Evolutionary conservation across 2,797 vertebrate species (phyloP).

Genomic region (Galago senegalensis): DNA sequence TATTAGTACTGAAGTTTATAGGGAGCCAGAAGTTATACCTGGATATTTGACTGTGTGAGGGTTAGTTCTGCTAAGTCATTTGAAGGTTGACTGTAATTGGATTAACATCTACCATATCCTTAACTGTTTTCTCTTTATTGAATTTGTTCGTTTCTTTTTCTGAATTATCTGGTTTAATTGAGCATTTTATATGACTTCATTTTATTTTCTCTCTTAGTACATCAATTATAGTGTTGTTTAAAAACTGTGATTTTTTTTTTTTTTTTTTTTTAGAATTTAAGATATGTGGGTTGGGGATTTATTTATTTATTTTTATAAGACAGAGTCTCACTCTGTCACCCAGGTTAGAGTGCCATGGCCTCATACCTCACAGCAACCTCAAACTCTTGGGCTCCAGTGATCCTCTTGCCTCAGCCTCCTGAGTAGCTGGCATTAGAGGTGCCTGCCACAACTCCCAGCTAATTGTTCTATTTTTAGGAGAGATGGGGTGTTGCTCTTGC

Average conservation of each 20-base stretch:
- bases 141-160: background rate
- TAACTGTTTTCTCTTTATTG: background rate
- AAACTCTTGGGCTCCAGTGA: no score
- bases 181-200: background rate
- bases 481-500: no score
- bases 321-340: no score
- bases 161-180: background rate
- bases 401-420: no score
- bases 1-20: background rate
- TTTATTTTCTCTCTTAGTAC: background rate
- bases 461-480: no score
- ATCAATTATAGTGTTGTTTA: background rate
- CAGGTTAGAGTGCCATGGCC: no score
- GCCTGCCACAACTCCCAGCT: no score
- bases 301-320: no score
- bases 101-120: background rate
- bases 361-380: no score
- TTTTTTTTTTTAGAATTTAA: background rate
- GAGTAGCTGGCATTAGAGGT: no score
- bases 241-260: background rate
- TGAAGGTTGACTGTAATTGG: background rate
- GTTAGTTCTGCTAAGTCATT: background rate
- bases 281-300: no score
- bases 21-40: background rate
- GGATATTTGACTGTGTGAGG: background rate